Conservation (phyloP, 2,888 invertebrate genomes). For the Lutraria lutraria region DNA sequence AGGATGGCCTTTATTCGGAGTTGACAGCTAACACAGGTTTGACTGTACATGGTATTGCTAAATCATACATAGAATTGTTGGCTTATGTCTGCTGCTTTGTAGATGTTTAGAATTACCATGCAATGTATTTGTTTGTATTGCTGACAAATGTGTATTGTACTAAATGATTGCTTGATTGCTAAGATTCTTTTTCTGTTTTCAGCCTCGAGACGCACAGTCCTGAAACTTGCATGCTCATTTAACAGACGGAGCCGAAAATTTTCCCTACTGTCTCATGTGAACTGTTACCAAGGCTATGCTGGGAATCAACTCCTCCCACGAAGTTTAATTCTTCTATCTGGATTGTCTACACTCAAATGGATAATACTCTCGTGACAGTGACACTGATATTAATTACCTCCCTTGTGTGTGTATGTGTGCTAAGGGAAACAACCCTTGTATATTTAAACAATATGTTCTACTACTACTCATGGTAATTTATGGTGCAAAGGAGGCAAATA, state of each 20-base stretch:
- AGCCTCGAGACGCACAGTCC: constrained; percentile 69
- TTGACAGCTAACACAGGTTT: too few species aligned
- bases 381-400: constrained; percentile 22
- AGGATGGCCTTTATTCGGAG: too few species aligned
- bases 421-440: constrained; percentile 22
- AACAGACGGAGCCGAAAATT: constrained; percentile 58
- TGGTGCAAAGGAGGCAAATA: constrained; percentile 21
- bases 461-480: constrained; percentile 26
- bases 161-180: not conserved
- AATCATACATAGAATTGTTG: not conserved
- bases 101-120: not conserved
- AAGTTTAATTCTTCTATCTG: constrained; percentile 19
- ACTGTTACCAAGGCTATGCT: constrained; percentile 7
- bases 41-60: not conserved
- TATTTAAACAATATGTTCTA: not conserved
- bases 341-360: constrained; percentile 23
- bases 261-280: constrained; percentile 43
- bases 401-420: constrained; percentile 15
- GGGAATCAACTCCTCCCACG: constrained; percentile 6
- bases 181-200: constrained; percentile 43
- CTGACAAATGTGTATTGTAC: not conserved
- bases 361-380: constrained; percentile 40
- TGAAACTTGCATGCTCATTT: constrained; percentile 50
- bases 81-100: not conserved
- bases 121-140: not conserved